Base-by-base conservation (phyloP, 2,888 invertebrate species). In the Drosophila falleni region DNA sequence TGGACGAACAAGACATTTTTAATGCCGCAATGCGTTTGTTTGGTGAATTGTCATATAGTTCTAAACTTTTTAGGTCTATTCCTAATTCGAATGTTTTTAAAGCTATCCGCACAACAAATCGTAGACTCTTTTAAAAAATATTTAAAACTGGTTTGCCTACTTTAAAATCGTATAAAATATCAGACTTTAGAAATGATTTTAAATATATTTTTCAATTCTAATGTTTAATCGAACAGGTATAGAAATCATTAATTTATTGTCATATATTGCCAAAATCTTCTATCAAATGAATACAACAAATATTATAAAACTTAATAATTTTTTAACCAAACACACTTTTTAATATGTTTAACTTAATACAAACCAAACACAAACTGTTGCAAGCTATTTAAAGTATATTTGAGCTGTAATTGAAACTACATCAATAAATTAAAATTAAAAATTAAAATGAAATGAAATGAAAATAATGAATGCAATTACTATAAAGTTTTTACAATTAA, bases 331-430 rank as follows among this genome's bases (percentile, higher is more conserved):
- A 58, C 26, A 39, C 35, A 46, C 4, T 8, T 41, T 39, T 42
- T 53, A 26, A 54, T 39, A 49, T 37, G 2, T 19, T 51, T 59
- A 39, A 64, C 42, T 23, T 23, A 63, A 56, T 33, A 39, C 37
- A 59, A 55, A 65, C 39, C 37, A 1, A 39, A 63, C 8, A 29
- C 11, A 56, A 50, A 60, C 61, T 51, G 35, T 39, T 55, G 46
- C 23, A 65, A 64, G 49, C 71, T 82, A 71, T 76, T 78, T 63
- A 67, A 65, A 70, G 42, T 47, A 70, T 55, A 69, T 73, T 78
- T 76, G 56, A 70, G 71, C 60, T 71, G 72, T 58, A 77, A 81
- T 79, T 77, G 61, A 69, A 73, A 60, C 56, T 60, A 62, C n/a
- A 41, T 37, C 60, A 62, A 50, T 56, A 63, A 71, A 71, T 54